Conservation (phyloP, 1,140 invertebrate genomes). For the Drosophila kurseongensis region DNA sequence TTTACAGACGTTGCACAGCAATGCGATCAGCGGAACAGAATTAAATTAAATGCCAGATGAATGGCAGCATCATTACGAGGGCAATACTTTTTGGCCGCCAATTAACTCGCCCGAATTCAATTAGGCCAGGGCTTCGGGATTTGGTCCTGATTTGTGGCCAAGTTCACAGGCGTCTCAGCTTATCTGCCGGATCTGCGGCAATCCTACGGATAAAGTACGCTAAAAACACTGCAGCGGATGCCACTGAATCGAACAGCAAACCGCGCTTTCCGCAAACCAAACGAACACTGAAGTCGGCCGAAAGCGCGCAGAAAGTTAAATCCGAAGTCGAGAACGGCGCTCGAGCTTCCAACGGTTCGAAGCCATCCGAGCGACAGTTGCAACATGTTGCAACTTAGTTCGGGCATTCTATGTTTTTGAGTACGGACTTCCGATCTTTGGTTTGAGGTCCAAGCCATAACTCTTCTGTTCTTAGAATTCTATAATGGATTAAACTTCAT, state of each 20-base stretch:
- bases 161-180: neutral
- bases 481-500: too few species aligned
- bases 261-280: slow-evolving; percentile 36
- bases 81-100: slow-evolving; percentile 23
- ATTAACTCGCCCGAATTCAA: slow-evolving; percentile 34
- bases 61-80: slow-evolving; percentile 37
- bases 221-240: slow-evolving; percentile 6
- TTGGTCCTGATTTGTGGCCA: slow-evolving; percentile 35
- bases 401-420: slow-evolving; percentile 63
- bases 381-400: slow-evolving; percentile 40
- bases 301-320: slow-evolving; percentile 60
- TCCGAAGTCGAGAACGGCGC: slow-evolving; percentile 53
- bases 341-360: slow-evolving; percentile 15
- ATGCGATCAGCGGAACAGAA: slow-evolving; percentile 23
- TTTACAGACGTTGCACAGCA: slow-evolving; percentile 12
- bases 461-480: too few species aligned
- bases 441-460: neutral
- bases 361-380: slow-evolving; percentile 8
- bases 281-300: slow-evolving; percentile 67
- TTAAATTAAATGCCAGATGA: slow-evolving; percentile 31
- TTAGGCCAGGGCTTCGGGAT: slow-evolving; percentile 11
- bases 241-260: slow-evolving; percentile 8
- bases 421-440: slow-evolving; percentile 8
- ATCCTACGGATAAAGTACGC: slow-evolving; percentile 7
- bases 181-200: slow-evolving; percentile 18